These are phyloP conservation scores for Entomobrya multifasciata DNA, from an alignment of 2,888 invertebrate species.

Conservation along the genomic window DNA sequence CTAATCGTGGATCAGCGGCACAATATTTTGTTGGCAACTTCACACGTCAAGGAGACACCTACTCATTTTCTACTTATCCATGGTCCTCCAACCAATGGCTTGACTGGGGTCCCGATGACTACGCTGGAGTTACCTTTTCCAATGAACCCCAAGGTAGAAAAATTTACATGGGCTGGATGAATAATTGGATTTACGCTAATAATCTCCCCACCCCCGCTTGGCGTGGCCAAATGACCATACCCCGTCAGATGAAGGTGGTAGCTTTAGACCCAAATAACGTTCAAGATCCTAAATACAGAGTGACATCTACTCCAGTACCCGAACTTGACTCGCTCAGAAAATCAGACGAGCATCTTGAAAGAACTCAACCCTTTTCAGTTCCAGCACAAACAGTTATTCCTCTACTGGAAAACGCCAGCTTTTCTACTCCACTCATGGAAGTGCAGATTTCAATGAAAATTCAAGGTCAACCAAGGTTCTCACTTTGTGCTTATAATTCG, in stretches of 20 bases:
- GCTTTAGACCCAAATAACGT: background rate
- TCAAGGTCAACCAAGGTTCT: conserved; percentile 42
- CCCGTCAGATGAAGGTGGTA: conserved; percentile 11
- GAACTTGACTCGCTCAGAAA: conserved; percentile 27
- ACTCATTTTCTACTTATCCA: conserved; percentile 49
- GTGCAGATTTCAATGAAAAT: conserved; percentile 34
- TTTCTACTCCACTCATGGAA: conserved; percentile 54
- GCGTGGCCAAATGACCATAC: conserved; percentile 77
- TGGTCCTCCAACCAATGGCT: conserved; percentile 71
- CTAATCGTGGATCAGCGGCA: conserved; percentile 76
- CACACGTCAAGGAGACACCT: background rate
- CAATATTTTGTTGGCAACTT: conserved; percentile 78
- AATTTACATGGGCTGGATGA: conserved; percentile 76
- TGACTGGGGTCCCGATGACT: conserved; percentile 78
- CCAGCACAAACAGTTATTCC: background rate
- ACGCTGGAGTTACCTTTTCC: conserved; percentile 77
- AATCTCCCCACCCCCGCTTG: conserved; percentile 70
- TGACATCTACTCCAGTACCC: conserved; percentile 36
- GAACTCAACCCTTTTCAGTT: background rate
- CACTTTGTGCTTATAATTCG: conserved; percentile 46
- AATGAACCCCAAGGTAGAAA: conserved; percentile 64
- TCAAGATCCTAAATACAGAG: conserved; percentile 21
- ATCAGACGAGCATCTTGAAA: conserved; percentile 13
- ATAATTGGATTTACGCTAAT: conserved; percentile 73
- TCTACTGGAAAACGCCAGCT: conserved; percentile 19